Evolutionary conservation across 2,888 invertebrate species (phyloP), one percentile per base, ranked within the genome.

Genomic region (Danaus chrysippus): DNA sequence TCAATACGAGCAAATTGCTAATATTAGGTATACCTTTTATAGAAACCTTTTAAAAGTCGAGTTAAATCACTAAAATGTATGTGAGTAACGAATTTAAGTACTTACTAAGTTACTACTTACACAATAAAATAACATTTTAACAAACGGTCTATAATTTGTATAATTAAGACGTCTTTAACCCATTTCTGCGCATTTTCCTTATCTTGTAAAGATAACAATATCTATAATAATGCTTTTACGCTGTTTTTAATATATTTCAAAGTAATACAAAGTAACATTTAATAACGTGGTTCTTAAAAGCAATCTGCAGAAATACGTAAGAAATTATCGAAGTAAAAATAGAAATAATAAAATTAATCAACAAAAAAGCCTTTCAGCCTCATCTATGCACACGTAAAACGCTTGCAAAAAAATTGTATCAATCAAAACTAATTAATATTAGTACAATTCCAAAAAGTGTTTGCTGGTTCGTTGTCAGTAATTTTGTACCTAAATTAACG

Each of bases 151-250:
- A 34, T 34, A 34, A 34, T 34, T 6, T 34, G 23, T 34, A 34
- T 34, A 34, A 34, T 34, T 34, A 34, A 34, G 23, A 34, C 54
- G 59, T 59, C 41, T 59, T 63, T 63, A 59, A 59, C 56, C 59
- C 56, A 63, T 42, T 59, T 56, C 52, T 54, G 56, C 42, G 41
- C 44, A 53, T 54, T 57, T 62, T 55, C 10, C 56, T 59, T 59
- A 63, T 63, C 63, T 15, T 34, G 41, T 41, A 52, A 6, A 44
- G 63, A 63, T 59, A 63, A 63, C 53, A 10, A 59, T 56, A 56
- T 49, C 43, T 43, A 53, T 54, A 42, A 10, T 41, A 6, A 41
- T 34, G 23, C 8, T 34, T 34, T 34, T 34, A 34, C 23, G 23
- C 49, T 49, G 49, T 2, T 46, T 15, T 46, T 46, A 9, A 46